A percentile compares a stretch with the other conserved stretches of the same genome.
Conservation (phyloP, 2,113 vertebrate species). For the Chaetorhynchus papuensis region DNA sequence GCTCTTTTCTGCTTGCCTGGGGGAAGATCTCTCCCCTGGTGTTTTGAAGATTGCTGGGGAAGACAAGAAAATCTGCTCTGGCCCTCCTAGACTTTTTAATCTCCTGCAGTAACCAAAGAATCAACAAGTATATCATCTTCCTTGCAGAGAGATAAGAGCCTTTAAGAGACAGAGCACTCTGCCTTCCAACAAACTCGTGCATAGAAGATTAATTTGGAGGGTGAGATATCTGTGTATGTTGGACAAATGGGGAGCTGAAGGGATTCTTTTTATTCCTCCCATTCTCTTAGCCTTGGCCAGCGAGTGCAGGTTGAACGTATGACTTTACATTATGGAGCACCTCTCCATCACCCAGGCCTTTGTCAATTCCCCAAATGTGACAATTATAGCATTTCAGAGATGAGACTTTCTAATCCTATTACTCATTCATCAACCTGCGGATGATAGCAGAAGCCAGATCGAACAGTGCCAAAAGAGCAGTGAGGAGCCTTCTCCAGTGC, state of each 20-base stretch:
- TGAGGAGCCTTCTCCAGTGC: constrained; percentile 79
- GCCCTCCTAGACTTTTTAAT: neutral
- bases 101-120: neutral
- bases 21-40: neutral
- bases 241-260: neutral
- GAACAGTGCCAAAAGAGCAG: constrained; percentile 81
- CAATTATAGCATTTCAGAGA: constrained; percentile 80
- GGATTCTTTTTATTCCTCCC: constrained; percentile 42
- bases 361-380: constrained; percentile 76
- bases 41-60: neutral
- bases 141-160: neutral
- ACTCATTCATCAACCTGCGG: constrained; percentile 86
- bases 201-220: constrained; percentile 27
- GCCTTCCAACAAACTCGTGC: constrained; percentile 19
- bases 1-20: neutral
- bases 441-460: constrained; percentile 79
- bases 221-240: neutral
- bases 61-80: neutral
- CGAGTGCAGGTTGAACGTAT: constrained; percentile 48
- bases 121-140: constrained; percentile 19
- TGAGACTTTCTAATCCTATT: constrained; percentile 91
- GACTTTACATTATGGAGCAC: constrained; percentile 42
- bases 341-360: constrained; percentile 70
- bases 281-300: constrained; percentile 38
- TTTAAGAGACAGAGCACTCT: neutral